Evolutionary conservation across 2,113 vertebrate genomes (phyloP), one percentile per base, ranked within the genome.

Genomic region (Holacanthus passer): DNA sequence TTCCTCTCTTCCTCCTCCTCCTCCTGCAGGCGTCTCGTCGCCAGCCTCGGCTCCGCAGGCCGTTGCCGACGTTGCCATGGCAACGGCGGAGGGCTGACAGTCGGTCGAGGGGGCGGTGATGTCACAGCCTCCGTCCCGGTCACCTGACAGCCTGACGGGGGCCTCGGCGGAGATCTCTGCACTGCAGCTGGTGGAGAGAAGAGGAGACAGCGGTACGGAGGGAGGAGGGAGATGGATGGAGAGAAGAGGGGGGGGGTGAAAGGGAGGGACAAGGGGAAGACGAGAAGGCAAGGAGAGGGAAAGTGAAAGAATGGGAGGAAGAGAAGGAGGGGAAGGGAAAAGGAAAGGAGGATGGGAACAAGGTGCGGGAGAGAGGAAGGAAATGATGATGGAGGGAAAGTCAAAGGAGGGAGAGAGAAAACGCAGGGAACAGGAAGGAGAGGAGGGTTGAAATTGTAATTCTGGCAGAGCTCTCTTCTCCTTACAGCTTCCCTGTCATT

Each of bases 121-220:
- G 93, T 96, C 93, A 92, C 90, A 80, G 94, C 94, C 91, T 87
- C 92, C 86, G 85, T 92, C 92, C 86, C 75, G 91, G 92, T 95
- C 95, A 95, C 93, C 89, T 91, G 90, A 95, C 94, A 93, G 91
- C 90, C 93, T 91, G 92, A 95, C 88, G 78, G 93, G 92, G 77
- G 95, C 91, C 86, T 96, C 95, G 70, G 88, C 81, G 29, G 92
- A 91, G 89, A 94, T 90, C 86, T 97, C 97, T 88, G 96, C 96
- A 96, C 95, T 97, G 95, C 97, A 97, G 95, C 96, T 97, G 95
- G 89, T 62, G 73, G 78, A 59, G 75, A 67, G 60, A 50, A 62
- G 45, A 55, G 37, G 71, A 56, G 62, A 60, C 5, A 8, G 43
- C 39, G 68, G 60, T 59, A 60, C 32, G 66, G 62, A 70, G 63